These are phyloP conservation scores for Microtus montanus DNA, from an alignment of 2,113 vertebrate genomes.

Conservation along the genomic window DNA sequence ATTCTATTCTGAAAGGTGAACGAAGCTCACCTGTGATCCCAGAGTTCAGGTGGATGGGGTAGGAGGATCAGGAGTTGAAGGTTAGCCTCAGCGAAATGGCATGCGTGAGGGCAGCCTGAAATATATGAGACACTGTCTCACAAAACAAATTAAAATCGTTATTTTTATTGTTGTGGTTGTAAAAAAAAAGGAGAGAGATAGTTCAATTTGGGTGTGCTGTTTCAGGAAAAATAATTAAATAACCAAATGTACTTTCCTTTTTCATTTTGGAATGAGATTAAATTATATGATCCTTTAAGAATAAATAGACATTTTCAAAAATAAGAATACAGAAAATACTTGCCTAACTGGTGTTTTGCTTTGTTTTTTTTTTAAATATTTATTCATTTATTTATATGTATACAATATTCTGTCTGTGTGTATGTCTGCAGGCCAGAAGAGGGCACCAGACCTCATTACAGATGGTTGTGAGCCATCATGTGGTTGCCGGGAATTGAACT, in stretches of 20 bases:
- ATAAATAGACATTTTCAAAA: conserved; percentile 1
- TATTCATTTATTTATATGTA: too few species aligned
- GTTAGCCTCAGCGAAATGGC: neutral
- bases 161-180: neutral
- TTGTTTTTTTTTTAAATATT: too few species aligned
- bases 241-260: neutral
- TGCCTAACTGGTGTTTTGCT: neutral
- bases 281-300: neutral
- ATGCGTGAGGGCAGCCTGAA: neutral
- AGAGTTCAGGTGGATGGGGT: neutral
- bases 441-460: too few species aligned
- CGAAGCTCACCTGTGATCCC: neutral
- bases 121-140: neutral
- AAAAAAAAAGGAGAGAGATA: neutral
- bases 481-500: too few species aligned
- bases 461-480: too few species aligned
- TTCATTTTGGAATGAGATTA: conserved; percentile 32
- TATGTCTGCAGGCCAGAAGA: too few species aligned
- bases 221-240: conserved; percentile 32
- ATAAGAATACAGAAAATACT: neutral
- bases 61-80: neutral
- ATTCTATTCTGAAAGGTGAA: neutral
- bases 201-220: neutral
- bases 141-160: neutral
- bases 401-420: too few species aligned